These are phyloP conservation scores for Brachypteracias leptosomus DNA, from an alignment of 2,113 vertebrate species.

Conservation along the genomic window DNA sequence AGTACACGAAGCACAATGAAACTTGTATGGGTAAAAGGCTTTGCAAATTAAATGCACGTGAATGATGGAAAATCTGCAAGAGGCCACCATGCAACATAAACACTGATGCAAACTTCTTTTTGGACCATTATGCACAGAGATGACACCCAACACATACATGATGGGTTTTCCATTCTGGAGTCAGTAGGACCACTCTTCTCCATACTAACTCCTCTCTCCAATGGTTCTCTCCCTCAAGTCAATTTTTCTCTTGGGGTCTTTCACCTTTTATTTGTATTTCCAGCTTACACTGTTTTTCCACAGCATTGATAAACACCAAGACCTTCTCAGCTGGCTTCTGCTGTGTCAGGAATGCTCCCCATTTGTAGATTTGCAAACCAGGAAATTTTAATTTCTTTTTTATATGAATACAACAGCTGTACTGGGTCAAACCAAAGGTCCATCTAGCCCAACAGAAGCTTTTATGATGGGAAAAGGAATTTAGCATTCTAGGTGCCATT, in stretches of 20 bases:
- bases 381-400: neutral
- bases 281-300: neutral
- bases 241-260: neutral
- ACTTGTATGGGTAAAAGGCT: neutral
- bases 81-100: neutral
- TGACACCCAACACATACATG: neutral
- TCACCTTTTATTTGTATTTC: neutral
- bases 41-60: neutral
- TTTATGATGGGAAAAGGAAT: neutral
- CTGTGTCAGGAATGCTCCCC: neutral
- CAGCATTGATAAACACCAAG: neutral
- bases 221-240: neutral
- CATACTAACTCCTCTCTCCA: neutral
- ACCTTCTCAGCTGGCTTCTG: neutral
- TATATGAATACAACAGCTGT: neutral
- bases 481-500: neutral
- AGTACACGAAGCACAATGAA: neutral
- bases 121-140: neutral
- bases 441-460: neutral
- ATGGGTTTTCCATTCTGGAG: neutral
- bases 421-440: neutral
- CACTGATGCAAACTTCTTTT: neutral
- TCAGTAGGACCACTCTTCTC: neutral
- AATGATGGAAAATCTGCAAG: neutral
- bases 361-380: neutral